Percentiles rank a stretch among this genome's conserved stretches.
Conservation (phyloP, 2,113 vertebrate genomes). For the Indicator maculatus region DNA sequence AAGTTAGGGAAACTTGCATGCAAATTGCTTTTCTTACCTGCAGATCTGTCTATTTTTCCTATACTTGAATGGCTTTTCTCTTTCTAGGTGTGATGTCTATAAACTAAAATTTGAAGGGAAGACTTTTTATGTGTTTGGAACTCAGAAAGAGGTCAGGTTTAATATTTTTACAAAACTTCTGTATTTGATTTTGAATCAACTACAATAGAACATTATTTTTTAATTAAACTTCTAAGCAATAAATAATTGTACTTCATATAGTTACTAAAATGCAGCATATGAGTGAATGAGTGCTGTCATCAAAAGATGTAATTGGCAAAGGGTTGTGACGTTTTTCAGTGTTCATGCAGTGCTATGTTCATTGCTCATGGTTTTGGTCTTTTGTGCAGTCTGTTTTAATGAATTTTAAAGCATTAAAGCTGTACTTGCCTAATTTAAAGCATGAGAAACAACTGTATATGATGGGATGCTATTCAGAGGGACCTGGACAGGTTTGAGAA, state of each 20-base stretch:
- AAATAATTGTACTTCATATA: not conserved
- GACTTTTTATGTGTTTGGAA: slow-evolving; percentile 94
- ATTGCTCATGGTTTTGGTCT: not conserved
- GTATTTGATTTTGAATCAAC: not conserved
- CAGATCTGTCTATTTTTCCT: not conserved
- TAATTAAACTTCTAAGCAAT: not conserved
- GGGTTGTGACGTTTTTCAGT: not conserved
- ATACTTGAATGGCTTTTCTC: slow-evolving; percentile 52
- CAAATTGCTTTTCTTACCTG: not conserved
- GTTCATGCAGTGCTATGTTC: not conserved
- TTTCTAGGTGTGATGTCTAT: slow-evolving; percentile 91
- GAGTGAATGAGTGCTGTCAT: not conserved
- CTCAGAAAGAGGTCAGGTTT: slow-evolving; percentile 91
- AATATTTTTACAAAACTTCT: not conserved
- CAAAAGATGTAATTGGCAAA: not conserved
- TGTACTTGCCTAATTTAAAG: not conserved
- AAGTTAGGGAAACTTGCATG: not conserved
- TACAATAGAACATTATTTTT: not conserved
- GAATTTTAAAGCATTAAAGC: not conserved
- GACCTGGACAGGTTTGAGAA: too few relatives aligned
- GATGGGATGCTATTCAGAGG: not conserved
- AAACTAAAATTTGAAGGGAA: slow-evolving; percentile 99
- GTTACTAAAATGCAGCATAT: not conserved
- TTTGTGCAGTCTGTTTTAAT: not conserved
- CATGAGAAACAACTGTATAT: not conserved